phyloP scores from a whole-genome alignment of 2,113 vertebrate species.

The Nothocercus nigrocapillus region DNA sequence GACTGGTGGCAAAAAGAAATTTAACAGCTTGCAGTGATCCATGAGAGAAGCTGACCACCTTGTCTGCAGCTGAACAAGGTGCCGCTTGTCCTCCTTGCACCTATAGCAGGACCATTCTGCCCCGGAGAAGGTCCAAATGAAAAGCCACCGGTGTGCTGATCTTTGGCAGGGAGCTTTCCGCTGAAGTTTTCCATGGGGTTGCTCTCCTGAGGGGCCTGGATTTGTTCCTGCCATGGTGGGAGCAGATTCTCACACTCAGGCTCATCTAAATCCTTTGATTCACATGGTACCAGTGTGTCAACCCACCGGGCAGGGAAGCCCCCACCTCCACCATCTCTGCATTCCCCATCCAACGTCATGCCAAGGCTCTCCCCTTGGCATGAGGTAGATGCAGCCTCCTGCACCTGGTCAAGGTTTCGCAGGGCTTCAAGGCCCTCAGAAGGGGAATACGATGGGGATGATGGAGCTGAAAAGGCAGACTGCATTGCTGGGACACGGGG shows the following conservation, averaged over 20 bases:
- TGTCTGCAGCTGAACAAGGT: not conserved
- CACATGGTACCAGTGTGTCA: not conserved
- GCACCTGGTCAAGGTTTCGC: not conserved
- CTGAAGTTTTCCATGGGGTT: not conserved
- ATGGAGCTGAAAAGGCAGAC: not conserved
- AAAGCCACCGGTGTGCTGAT: not conserved
- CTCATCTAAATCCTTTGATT: not conserved
- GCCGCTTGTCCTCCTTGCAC: not conserved
- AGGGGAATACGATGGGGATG: not conserved
- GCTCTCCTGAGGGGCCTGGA: not conserved
- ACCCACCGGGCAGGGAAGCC: not conserved
- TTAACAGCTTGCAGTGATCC: not conserved
- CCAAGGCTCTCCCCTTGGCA: not conserved
- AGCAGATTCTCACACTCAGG: not conserved
- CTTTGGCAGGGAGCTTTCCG: not conserved
- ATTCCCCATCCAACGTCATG: not conserved
- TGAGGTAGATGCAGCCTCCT: not conserved
- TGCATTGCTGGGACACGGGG: rapidly evolving
- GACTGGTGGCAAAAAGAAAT: not conserved
- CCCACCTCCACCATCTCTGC: not conserved
- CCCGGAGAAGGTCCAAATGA: not conserved
- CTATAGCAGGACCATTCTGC: not conserved
- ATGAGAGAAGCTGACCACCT: not conserved
- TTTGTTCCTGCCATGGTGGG: not conserved
- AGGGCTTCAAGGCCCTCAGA: not conserved